Conservation (phyloP, 2,888 invertebrate species). For the Tetrapedia diversipes region DNA sequence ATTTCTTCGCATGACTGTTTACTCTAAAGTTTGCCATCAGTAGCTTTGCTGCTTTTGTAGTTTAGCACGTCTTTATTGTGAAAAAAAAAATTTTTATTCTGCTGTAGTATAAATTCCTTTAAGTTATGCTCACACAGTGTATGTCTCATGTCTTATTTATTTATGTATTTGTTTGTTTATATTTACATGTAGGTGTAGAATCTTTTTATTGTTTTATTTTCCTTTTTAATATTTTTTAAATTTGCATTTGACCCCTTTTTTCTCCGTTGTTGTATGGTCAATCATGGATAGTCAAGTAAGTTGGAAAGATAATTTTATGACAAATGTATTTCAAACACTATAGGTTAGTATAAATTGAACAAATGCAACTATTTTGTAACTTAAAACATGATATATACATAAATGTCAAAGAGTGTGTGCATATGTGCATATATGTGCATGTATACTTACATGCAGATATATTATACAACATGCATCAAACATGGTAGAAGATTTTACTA, state of each 20-base stretch:
- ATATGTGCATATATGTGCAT: conserved; percentile 58
- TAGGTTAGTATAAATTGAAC: conserved; percentile 28
- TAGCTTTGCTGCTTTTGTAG: conserved; percentile 83
- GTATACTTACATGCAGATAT: conserved; percentile 52
- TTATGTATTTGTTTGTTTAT: conserved; percentile 62
- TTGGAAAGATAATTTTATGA: conserved; percentile 42
- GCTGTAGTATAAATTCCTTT: conserved; percentile 79
- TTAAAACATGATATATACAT: conserved; percentile 40
- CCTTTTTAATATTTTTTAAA: conserved; percentile 43
- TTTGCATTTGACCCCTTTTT: conserved; percentile 69
- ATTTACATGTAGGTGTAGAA: conserved; percentile 62
- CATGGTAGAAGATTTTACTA: conserved; percentile 62
- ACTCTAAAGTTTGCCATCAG: conserved; percentile 79
- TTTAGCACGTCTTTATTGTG: conserved; percentile 82
- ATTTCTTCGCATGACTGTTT: conserved; percentile 82
- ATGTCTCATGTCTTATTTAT: conserved; percentile 82
- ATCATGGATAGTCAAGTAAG: conserved; percentile 66
- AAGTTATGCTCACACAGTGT: conserved; percentile 82
- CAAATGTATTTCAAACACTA: conserved; percentile 47
- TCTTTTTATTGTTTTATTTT: conserved; percentile 48
- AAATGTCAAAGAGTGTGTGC: conserved; percentile 48
- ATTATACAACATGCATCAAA: conserved; percentile 49
- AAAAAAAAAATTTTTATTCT: conserved; percentile 75
- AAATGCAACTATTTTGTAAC: conserved; percentile 31
- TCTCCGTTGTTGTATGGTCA: conserved; percentile 71